Evolutionary conservation across 2,888 invertebrate species (phyloP), one percentile per base, ranked within the genome.

Genomic region (Latheticus oryzae): DNA sequence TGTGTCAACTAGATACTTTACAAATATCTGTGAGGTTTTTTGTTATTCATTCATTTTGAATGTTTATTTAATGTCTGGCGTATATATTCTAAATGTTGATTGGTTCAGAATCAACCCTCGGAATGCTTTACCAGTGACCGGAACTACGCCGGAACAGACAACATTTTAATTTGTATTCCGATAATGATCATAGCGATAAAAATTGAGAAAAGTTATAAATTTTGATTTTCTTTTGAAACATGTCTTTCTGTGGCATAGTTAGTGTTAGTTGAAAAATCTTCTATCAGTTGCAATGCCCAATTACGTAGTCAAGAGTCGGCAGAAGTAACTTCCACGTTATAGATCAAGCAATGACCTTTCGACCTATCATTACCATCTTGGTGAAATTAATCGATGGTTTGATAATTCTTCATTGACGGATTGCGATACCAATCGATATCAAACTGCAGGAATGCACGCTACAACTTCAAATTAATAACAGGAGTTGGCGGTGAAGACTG

Each of bases 401-500:
- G 55, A 53, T 62, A 64, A 62, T 59, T 52, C 50, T 33, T 13
- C 56, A 61, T 63, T 48, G 61, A 61, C 28, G 55, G 45, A 52
- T 61, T 56, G 47, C 57, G 63, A 66, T 62, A 64, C 60, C 63
- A 65, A 63, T 67, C 67, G 66, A 65, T 69, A 65, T 67, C 63
- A 63, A 60, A 62, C 45, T 47, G 60, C 51, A 54, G 70, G 67
- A 70, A 71, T 70, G 71, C 69, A 66, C 68, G 71, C 62, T 69
- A 62, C 60, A 55, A 65, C 61, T 54, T 65, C 62, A 66, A 70
- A 70, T 70, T 69, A 70, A 69, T 69, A 69, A 67, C 62, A 65
- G 63, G 67, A 70, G 69, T 69, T 62, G 66, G 63, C 69, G 63
- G 65, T 70, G 67, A 71, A 67, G 72, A 69, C 68, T 69, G 68